A percentile compares a stretch with the other conserved stretches of the same genome.
phyloP scores from a whole-genome alignment of 2,888 invertebrate genomes.

The Ferdinandea cuprea region DNA sequence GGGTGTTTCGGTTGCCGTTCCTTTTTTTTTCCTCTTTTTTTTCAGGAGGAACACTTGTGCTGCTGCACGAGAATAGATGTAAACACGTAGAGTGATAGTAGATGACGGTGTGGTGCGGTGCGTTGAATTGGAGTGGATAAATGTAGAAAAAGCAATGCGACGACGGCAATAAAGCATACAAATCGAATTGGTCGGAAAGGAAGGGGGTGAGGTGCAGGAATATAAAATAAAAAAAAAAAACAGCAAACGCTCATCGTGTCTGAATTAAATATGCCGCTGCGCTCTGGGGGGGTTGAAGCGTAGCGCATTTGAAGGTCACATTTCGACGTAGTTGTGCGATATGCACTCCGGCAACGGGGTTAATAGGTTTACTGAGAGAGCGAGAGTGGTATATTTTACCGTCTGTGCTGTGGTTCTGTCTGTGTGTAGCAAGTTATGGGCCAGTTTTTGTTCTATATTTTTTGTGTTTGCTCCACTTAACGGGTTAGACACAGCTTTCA shows the following conservation, averaged over 20 bases:
- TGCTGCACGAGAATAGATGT: slow-evolving; percentile 73
- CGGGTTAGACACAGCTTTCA: slow-evolving; percentile 48
- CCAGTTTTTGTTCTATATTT: slow-evolving; percentile 28
- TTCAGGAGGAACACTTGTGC: slow-evolving; percentile 62
- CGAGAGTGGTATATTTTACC: slow-evolving; percentile 40
- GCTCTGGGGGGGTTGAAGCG: slow-evolving; percentile 43
- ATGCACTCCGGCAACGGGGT: slow-evolving; percentile 69
- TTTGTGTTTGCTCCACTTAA: slow-evolving; percentile 31
- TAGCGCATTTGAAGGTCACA: slow-evolving; percentile 74
- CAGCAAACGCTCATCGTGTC: slow-evolving; percentile 57
- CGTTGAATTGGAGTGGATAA: slow-evolving; percentile 33
- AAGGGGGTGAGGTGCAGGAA: neutral
- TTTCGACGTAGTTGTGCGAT: slow-evolving; percentile 53
- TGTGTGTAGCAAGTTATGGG: slow-evolving; percentile 58
- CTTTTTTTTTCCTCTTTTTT: slow-evolving; percentile 22
- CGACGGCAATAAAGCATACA: slow-evolving; percentile 70
- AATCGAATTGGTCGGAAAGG: slow-evolving; percentile 55
- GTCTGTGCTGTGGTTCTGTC: slow-evolving; percentile 41
- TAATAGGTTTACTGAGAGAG: slow-evolving; percentile 66
- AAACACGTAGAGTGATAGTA: slow-evolving; percentile 56
- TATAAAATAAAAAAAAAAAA: slow-evolving; percentile 17
- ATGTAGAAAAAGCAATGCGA: slow-evolving; percentile 19
- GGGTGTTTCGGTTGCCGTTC: slow-evolving; percentile 15
- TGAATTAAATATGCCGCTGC: slow-evolving; percentile 72
- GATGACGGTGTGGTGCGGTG: neutral